Conservation (phyloP, 2,113 vertebrate genomes). For the Oceanodroma tethys region DNA sequence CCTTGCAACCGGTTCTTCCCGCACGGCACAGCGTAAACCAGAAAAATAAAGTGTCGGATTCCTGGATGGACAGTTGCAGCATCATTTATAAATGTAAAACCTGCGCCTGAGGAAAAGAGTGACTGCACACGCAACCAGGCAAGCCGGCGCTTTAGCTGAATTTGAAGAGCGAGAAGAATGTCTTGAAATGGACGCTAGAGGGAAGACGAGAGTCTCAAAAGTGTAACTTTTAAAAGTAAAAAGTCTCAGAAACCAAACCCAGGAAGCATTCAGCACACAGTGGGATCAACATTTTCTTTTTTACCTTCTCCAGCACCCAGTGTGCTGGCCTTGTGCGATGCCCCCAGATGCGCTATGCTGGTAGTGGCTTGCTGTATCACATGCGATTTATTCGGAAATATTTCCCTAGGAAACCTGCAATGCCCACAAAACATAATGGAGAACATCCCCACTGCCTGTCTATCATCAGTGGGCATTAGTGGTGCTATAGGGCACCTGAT, state of each 20-base stretch:
- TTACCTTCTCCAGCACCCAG: not conserved
- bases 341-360: not conserved
- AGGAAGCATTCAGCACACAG: not conserved
- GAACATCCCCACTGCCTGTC: not conserved
- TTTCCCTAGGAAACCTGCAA: not conserved
- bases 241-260: not conserved
- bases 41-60: not conserved
- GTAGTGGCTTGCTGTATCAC: not conserved
- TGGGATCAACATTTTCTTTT: not conserved
- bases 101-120: not conserved
- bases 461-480: too few relatives aligned
- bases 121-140: not conserved
- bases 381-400: not conserved
- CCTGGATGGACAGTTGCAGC: not conserved
- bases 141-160: fast-evolving
- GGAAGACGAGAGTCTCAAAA: slow-evolving; percentile 20
- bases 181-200: not conserved
- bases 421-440: not conserved
- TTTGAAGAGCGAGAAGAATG: not conserved
- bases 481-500: not conserved
- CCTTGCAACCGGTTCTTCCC: not conserved
- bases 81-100: not conserved
- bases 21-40: not conserved
- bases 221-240: not conserved
- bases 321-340: not conserved